Conservation (phyloP, 2,113 vertebrate species). For the Chiloscyllium plagiosum region DNA sequence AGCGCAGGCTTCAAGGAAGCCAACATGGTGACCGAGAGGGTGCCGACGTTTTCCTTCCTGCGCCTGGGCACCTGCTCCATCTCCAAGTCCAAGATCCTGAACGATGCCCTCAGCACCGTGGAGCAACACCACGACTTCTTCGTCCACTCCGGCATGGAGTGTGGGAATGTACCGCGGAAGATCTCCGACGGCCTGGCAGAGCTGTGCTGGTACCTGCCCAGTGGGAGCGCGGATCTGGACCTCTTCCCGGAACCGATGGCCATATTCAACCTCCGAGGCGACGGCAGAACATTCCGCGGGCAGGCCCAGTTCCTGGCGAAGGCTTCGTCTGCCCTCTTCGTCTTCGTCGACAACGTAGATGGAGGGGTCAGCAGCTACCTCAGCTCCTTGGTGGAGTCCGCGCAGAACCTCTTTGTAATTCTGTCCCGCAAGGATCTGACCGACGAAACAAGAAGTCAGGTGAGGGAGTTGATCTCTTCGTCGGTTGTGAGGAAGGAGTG, state of each 20-base stretch:
- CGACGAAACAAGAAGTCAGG: neutral
- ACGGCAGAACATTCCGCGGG: neutral
- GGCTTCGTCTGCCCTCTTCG: neutral
- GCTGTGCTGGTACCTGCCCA: slow-evolving; percentile 61
- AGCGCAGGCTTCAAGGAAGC: slow-evolving; percentile 40
- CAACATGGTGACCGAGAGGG: slow-evolving; percentile 48
- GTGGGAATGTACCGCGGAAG: slow-evolving; percentile 50
- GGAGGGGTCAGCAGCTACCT: neutral
- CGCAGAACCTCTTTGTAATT: neutral
- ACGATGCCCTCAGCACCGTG: slow-evolving; percentile 55
- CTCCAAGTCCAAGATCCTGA: slow-evolving; percentile 67
- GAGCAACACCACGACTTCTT: slow-evolving; percentile 56
- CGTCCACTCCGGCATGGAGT: slow-evolving; percentile 54
- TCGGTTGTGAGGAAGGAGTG: neutral
- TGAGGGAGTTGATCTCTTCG: neutral
- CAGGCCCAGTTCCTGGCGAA: neutral
- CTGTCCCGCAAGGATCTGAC: neutral
- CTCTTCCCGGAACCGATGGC: neutral
- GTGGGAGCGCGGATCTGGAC: neutral
- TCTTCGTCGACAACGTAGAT: neutral
- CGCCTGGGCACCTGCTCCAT: slow-evolving; percentile 57
- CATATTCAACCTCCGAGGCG: neutral
- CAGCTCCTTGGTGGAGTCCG: neutral
- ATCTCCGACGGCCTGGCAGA: slow-evolving; percentile 67
- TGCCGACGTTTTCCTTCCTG: slow-evolving; percentile 66